Evolutionary conservation across 2,113 vertebrate genomes (phyloP), one percentile per base, ranked within the genome.

Genomic region (Paradisaea rubra): DNA sequence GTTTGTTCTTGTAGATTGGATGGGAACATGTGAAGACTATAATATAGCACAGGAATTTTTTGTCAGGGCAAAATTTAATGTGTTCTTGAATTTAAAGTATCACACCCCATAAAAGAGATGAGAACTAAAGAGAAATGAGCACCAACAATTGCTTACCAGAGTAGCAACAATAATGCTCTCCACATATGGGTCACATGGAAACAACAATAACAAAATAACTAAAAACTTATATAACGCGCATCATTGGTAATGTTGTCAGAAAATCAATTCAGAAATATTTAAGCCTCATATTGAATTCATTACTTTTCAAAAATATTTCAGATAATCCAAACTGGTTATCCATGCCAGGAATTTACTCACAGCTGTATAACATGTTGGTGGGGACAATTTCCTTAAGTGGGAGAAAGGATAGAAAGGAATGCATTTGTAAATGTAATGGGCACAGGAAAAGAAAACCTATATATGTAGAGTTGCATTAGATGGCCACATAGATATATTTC

Each of bases 211-310:
- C 24, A 87, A 66, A 91, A 76, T 68, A 79, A 68, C 37, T 83
- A 81, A 60, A 86, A 91, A 83, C 11, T 64, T 49, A 8, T 0
- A 65, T 41, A 83, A 84, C 27, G n/a, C 53, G 77, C 28, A 57
- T 77, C 37, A 44, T 18, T 28, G 31, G 37, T 52, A 70, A 81
- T 17, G 50, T 13, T 92, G 71, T 70, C 90, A 94, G 69, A 81
- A 91, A 95, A 91, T 80, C 53, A 83, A 64, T 91, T 49, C 72
- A 52, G 54, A 91, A 3, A 89, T 91, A 86, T 84, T 77, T 65
- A 84, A 84, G 50, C 50, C 54, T 84, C 60, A 44, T 69, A 81
- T 19, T 61, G 54, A 91, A 91, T 73, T 86, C 45, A 66, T 65
- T 66, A 44, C 37, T 63, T 93, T 66, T 57, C 59, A 86, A 77